Conservation (phyloP, 1,140 invertebrate genomes). For the Periplaneta americana region DNA sequence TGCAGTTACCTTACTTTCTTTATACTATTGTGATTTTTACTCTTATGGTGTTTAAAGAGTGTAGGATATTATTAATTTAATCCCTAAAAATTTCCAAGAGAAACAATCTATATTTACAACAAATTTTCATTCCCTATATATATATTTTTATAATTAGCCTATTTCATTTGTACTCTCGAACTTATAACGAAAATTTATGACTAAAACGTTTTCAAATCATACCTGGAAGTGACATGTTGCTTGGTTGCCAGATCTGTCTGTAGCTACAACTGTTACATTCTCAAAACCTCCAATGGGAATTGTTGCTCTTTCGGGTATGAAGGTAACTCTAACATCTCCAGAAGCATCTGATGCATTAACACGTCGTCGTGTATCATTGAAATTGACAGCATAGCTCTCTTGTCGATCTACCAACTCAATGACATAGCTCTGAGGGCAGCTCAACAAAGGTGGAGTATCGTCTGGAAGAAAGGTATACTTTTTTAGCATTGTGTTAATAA, state of each 20-base stretch:
- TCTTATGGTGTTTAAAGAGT: too few species aligned
- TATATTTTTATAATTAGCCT: too few species aligned
- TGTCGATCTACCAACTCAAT: slow-evolving; percentile 87
- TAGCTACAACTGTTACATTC: slow-evolving; percentile 89
- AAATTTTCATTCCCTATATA: too few species aligned
- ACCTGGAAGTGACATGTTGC: slow-evolving; percentile 93
- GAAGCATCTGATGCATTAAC: slow-evolving; percentile 87
- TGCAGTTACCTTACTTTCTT: too few species aligned
- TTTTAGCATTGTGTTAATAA: too few species aligned
- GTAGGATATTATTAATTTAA: too few species aligned
- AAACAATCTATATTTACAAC: too few species aligned
- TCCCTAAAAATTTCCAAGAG: too few species aligned
- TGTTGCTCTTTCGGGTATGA: slow-evolving; percentile 78
- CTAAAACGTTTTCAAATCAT: too few species aligned
- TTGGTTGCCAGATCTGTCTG: slow-evolving; percentile 83
- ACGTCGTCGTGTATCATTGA: slow-evolving; percentile 82
- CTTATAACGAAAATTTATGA: too few species aligned
- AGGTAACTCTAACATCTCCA: slow-evolving; percentile 77
- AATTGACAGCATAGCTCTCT: slow-evolving; percentile 85
- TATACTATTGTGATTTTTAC: too few species aligned
- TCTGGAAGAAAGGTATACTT: slow-evolving; percentile 43
- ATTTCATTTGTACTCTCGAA: too few species aligned
- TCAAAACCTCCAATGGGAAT: slow-evolving; percentile 88
- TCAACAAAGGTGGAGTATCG: slow-evolving; percentile 87
- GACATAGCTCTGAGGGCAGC: slow-evolving; percentile 93